Percentiles rank a stretch among this genome's conserved stretches.
Conservation (phyloP, 2,888 invertebrate species). For the Drosophila colorata region DNA sequence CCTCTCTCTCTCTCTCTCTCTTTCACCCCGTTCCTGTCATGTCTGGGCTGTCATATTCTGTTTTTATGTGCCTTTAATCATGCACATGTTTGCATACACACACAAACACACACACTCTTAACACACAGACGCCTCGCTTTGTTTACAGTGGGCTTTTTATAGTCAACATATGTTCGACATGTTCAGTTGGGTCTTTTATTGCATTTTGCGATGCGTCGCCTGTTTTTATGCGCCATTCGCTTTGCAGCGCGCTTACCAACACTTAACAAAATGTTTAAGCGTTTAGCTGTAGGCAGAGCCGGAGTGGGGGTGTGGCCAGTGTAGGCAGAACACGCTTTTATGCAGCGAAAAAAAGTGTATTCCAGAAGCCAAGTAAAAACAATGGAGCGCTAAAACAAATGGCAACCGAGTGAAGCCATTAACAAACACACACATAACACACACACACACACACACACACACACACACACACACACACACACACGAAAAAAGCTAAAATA, state of each 20-base stretch:
- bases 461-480: constrained; percentile 28
- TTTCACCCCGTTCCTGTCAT: constrained; percentile 2
- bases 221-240: constrained; percentile 44
- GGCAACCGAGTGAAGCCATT: constrained; percentile 74
- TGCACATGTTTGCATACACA: constrained; percentile 51
- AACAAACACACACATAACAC: constrained; percentile 54
- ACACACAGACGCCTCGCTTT: constrained; percentile 35
- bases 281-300: constrained; percentile 7
- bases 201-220: constrained; percentile 40
- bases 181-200: constrained; percentile 59
- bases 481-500: constrained; percentile 43
- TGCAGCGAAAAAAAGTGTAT: constrained; percentile 40
- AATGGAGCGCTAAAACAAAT: constrained; percentile 67
- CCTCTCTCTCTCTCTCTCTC: neutral
- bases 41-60: constrained; percentile 35
- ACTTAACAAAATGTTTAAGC: constrained; percentile 60
- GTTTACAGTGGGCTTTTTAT: constrained; percentile 73
- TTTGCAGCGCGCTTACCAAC: constrained; percentile 49
- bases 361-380: constrained; percentile 57
- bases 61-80: constrained; percentile 54
- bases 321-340: constrained; percentile 17
- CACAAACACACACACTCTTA: constrained; percentile 9
- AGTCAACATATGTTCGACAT: constrained; percentile 72
- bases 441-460: constrained; percentile 29
- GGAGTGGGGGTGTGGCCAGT: neutral